phyloP scores from a whole-genome alignment of 1,140 invertebrate genomes.

The Caenorhabditis briggsae region DNA sequence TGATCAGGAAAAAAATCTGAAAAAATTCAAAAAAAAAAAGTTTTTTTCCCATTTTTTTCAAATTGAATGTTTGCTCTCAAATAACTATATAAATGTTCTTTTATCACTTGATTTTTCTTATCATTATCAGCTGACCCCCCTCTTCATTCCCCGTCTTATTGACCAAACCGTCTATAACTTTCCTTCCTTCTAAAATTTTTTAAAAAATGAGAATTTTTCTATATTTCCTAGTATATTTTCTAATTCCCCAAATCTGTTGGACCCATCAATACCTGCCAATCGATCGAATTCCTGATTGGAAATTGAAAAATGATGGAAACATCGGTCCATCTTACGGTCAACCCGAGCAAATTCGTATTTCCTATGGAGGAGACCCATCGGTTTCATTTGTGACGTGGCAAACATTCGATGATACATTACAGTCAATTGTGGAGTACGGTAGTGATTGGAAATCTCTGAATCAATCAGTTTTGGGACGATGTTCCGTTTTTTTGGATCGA shows the following conservation, averaged over 20 bases:
- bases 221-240: background rate
- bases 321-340: slow-evolving; percentile 64
- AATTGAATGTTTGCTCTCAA: background rate
- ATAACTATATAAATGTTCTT: background rate
- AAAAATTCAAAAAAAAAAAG: too few species aligned
- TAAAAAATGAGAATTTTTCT: background rate
- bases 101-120: background rate
- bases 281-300: slow-evolving; percentile 54
- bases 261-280: slow-evolving; percentile 27
- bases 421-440: slow-evolving; percentile 67
- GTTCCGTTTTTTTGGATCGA: slow-evolving; percentile 59
- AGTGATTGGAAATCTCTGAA: slow-evolving; percentile 29
- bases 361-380: slow-evolving; percentile 68
- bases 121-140: slow-evolving; percentile 23
- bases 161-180: background rate
- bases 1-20: too few species aligned
- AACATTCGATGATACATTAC: slow-evolving; percentile 66
- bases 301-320: slow-evolving; percentile 54
- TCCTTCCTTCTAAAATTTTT: background rate
- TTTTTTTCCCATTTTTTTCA: background rate
- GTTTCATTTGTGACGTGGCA: slow-evolving; percentile 59
- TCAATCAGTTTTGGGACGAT: slow-evolving; percentile 33
- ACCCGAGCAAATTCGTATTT: slow-evolving; percentile 70
- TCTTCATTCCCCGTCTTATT: background rate
- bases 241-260: background rate